Evolutionary conservation across 2,888 invertebrate genomes (phyloP).

Genomic region (Maniola hyperantus): DNA sequence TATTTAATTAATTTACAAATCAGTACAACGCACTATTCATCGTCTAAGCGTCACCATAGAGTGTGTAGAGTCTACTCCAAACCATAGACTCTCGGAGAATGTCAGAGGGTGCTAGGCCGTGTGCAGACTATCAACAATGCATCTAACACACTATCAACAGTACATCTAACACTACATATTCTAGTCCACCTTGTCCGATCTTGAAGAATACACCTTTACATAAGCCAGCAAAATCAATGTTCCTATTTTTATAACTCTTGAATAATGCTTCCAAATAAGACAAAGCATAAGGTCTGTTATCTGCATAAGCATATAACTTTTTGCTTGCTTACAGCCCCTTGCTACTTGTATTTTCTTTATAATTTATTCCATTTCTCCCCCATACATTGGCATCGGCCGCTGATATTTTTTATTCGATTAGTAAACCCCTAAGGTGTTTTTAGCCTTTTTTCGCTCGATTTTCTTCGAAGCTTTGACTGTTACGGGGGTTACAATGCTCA

Average conservation of each 20-base stretch:
- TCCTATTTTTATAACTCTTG: neutral
- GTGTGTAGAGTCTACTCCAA: no score
- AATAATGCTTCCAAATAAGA: conserved; percentile 21
- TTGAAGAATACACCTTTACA: neutral
- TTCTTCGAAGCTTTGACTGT: conserved; percentile 83
- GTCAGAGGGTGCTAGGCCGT: no score
- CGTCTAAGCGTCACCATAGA: no score
- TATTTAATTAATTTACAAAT: no score
- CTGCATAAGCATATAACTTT: conserved; percentile 58
- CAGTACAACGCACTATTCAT: no score
- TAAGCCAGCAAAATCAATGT: neutral
- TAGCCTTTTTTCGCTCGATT: conserved; percentile 84
- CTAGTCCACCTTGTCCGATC: no score
- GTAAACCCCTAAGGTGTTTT: conserved; percentile 84
- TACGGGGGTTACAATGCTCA: conserved; percentile 77
- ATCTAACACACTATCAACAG: no score
- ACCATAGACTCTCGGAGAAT: no score
- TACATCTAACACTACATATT: no score
- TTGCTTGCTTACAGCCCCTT: conserved; percentile 75
- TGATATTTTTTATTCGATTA: conserved; percentile 85
- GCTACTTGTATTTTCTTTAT: conserved; percentile 81
- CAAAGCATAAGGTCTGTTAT: conserved; percentile 57
- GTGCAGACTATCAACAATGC: no score
- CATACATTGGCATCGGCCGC: conserved; percentile 81
- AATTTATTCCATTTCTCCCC: conserved; percentile 82